Evolutionary conservation across 2,113 vertebrate species (phyloP), one percentile per base, ranked within the genome.

Genomic region (Gopherus flavomarginatus): DNA sequence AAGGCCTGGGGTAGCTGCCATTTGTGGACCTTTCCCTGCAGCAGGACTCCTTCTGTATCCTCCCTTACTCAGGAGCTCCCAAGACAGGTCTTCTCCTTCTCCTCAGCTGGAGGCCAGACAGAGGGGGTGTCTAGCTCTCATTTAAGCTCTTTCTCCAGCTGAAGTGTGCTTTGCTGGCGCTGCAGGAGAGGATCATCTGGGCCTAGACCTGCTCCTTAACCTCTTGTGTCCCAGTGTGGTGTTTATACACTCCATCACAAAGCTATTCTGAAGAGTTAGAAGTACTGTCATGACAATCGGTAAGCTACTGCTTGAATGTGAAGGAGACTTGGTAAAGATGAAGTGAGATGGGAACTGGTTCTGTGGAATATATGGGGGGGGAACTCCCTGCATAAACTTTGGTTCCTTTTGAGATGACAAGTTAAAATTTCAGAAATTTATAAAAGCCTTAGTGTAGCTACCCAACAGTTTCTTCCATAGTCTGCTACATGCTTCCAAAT

Each of bases 271-370:
- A 27, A 5, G 52, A 8, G 27, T 44, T 12, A 69, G 59, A 22
- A 31, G 31, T 49, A 50, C 9, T 57, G 17, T 42, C 35, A 83
- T n/a, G 69, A 83, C 26, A 47, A 87, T 65, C 5, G 47, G 57
- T n/a, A 87, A 92, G 69, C 52, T 83, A 92, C 80, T 85, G 87
- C 90, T 87, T 92, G 90, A 87, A 59, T 59, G 57, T 13, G 57
- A 59, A 59, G 57, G 26, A 92, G 85, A 87, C 49, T 92, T 83
- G 90, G 50, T 83, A 87, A 31, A 83, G 53, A 31, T 77, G 44
- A 56, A 81, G 53, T 27, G 52, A 53, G 5, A 83, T 80, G 65
- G 87, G 62, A 87, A 59, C 90, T 78, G 44, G 85, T 72, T 77
- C 21, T 78, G 19, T 83, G 77, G 62, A 86, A 87, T 26, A 42